phyloP scores from a whole-genome alignment of 1,140 invertebrate genomes.

The Thaumetopoea pityocampa region DNA sequence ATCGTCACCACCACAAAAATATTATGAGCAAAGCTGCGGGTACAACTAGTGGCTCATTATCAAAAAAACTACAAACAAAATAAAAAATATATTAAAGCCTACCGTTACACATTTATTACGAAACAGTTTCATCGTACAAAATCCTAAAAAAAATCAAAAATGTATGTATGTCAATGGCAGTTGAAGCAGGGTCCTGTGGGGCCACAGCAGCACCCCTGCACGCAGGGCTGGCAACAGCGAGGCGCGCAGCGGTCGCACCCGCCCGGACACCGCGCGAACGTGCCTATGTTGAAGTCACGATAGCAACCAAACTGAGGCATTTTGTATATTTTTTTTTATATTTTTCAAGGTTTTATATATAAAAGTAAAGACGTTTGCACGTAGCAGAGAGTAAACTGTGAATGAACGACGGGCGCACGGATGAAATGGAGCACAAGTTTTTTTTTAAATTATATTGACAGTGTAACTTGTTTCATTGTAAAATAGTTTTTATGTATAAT shows the following conservation, averaged over 20 bases:
- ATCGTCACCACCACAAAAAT: too few relatives aligned
- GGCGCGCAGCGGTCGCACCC: constrained; percentile 35
- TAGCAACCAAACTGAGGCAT: constrained; percentile 53
- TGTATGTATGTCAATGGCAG: constrained; percentile 26
- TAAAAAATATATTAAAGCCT: too few relatives aligned
- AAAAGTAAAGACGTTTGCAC: constrained; percentile 13
- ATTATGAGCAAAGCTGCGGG: too few relatives aligned
- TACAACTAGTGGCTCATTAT: too few relatives aligned
- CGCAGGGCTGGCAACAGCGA: constrained; percentile 30
- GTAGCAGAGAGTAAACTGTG: constrained; percentile 2
- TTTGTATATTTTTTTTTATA: constrained; percentile 18
- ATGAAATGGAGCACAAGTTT: too few relatives aligned
- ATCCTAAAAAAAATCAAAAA: neutral
- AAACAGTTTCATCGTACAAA: too few relatives aligned
- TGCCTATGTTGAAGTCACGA: constrained; percentile 45
- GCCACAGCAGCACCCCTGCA: constrained; percentile 48
- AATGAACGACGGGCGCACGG: too few relatives aligned
- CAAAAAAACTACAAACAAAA: too few relatives aligned
- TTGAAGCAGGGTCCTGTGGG: constrained; percentile 49
- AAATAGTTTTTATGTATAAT: too few relatives aligned
- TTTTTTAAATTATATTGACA: too few relatives aligned
- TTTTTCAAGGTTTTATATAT: constrained; percentile 16
- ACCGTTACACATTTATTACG: too few relatives aligned
- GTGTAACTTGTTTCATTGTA: too few relatives aligned
- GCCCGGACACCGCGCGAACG: constrained; percentile 47